phyloP scores from a whole-genome alignment of 2,797 vertebrate genomes.

The Oreochromis mossambicus region DNA sequence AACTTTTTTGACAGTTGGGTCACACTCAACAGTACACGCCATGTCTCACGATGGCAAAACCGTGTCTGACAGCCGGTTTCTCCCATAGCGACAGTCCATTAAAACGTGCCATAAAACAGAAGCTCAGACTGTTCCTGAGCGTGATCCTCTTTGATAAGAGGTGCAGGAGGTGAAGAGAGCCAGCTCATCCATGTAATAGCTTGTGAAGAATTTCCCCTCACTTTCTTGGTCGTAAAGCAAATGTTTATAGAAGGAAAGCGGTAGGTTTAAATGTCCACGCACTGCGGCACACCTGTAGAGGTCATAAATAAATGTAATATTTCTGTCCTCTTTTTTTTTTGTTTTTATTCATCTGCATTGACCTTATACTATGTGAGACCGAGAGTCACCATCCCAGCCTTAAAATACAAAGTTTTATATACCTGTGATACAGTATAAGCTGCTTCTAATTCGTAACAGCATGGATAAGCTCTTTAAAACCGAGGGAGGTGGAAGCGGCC shows the following conservation, averaged over 20 bases:
- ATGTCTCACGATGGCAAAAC: neutral
- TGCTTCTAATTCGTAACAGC: neutral
- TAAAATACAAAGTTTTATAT: neutral
- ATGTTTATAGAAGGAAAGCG: slow-evolving; percentile 43
- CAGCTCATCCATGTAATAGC: slow-evolving; percentile 58
- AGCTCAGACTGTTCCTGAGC: slow-evolving; percentile 22
- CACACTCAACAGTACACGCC: neutral
- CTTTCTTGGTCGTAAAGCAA: slow-evolving; percentile 31
- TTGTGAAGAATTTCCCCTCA: slow-evolving; percentile 34
- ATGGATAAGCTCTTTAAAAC: neutral
- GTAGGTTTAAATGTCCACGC: slow-evolving; percentile 34
- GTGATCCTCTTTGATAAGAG: slow-evolving; percentile 40
- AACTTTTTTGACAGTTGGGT: neutral
- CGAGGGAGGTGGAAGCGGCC: neutral
- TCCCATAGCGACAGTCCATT: neutral
- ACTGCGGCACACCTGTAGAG: neutral
- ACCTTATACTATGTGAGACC: neutral
- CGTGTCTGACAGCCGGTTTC: neutral
- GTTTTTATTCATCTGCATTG: neutral
- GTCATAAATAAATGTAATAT: slow-evolving; percentile 44
- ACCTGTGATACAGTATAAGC: neutral
- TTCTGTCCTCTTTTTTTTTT: neutral
- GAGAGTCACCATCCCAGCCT: neutral
- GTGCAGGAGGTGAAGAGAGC: slow-evolving; percentile 46
- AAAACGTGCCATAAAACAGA: slow-evolving; percentile 3